Evolutionary conservation across 2,113 vertebrate genomes (phyloP).

Genomic region (Aegotheles bennettii): DNA sequence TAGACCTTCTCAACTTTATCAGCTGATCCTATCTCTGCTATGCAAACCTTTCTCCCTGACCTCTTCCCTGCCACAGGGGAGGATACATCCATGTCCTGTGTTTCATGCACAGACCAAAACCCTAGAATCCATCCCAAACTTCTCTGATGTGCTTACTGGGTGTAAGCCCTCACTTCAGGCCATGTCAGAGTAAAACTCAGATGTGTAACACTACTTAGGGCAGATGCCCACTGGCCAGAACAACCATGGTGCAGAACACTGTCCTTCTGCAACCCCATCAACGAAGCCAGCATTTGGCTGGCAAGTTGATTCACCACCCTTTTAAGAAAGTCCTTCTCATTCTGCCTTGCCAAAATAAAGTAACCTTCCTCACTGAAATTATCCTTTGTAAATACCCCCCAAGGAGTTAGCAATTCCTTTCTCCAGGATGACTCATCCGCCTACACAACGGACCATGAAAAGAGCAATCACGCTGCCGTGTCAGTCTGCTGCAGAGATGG

Average conservation of each 20-base stretch:
- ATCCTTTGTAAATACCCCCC: conserved; percentile 20
- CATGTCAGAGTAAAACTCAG: background rate
- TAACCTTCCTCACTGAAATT: background rate
- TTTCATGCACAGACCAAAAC: background rate
- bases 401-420: conserved; percentile 28
- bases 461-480: background rate
- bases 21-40: background rate
- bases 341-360: background rate
- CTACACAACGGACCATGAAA: background rate
- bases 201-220: background rate
- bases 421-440: conserved; percentile 41
- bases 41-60: background rate
- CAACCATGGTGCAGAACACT: background rate
- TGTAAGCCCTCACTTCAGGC: background rate
- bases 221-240: background rate
- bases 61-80: background rate
- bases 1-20: background rate
- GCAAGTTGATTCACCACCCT: background rate
- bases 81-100: rapidly evolving
- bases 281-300: rapidly evolving
- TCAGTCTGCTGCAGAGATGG: background rate
- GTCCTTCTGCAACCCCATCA: background rate
- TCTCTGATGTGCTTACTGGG: rapidly evolving
- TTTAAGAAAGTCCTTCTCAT: background rate
- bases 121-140: background rate